These are phyloP conservation scores for Tiliqua scincoides DNA, from an alignment of 2,113 vertebrate species.

Conservation along the genomic window DNA sequence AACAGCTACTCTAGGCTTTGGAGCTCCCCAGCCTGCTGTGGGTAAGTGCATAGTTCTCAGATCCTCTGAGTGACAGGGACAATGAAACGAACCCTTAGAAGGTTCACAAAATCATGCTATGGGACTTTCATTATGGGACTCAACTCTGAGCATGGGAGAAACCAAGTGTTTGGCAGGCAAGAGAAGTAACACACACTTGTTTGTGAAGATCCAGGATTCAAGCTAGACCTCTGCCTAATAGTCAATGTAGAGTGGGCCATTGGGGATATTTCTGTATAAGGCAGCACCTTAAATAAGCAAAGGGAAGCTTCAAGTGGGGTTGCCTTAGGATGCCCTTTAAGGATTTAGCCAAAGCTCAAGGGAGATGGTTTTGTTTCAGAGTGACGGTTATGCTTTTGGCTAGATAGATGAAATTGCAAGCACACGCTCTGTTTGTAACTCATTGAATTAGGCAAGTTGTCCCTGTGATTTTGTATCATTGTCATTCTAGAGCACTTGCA, in stretches of 20 bases:
- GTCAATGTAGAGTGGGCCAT: background rate
- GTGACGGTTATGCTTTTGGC: background rate
- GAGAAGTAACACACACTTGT: background rate
- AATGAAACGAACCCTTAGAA: no score
- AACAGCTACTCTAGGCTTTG: constrained; percentile 83
- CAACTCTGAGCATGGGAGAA: background rate
- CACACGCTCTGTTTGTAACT: background rate
- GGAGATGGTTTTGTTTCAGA: background rate
- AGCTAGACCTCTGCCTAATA: background rate
- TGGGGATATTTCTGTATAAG: background rate
- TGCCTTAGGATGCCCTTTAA: background rate
- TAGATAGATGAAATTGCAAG: background rate
- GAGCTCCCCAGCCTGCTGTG: constrained; percentile 88
- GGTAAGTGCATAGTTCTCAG: constrained; percentile 73
- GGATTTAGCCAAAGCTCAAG: background rate
- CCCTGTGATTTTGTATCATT: background rate
- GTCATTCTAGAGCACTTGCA: background rate
- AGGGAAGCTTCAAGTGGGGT: no score
- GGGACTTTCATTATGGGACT: background rate
- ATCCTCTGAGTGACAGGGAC: background rate
- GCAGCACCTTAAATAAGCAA: background rate
- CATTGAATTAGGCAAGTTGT: background rate
- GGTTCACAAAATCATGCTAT: background rate
- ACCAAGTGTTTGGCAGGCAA: background rate
- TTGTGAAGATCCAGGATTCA: background rate